These are phyloP conservation scores for Acridotheres tristis DNA, from an alignment of 2,797 vertebrate species.

Conservation along the genomic window DNA sequence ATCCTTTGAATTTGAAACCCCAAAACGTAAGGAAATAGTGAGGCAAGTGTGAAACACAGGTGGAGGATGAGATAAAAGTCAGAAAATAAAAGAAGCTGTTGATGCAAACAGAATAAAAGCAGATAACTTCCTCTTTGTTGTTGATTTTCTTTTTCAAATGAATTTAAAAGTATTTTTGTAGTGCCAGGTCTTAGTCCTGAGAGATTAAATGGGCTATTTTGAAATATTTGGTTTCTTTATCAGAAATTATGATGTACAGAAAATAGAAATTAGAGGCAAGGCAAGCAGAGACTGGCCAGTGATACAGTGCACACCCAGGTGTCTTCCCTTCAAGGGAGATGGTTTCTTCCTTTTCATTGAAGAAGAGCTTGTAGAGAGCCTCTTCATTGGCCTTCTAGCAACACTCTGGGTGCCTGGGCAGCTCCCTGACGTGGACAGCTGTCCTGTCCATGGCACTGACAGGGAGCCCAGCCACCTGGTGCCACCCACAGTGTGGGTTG, in stretches of 20 bases:
- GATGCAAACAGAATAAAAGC: neutral
- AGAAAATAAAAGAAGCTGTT: neutral
- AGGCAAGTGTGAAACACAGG: neutral
- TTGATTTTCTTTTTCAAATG: neutral
- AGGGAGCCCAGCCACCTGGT: accelerated
- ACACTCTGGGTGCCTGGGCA: neutral
- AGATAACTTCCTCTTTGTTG: neutral
- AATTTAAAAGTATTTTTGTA: neutral
- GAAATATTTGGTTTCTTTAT: neutral
- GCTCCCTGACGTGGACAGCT: neutral
- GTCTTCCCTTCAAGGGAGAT: neutral
- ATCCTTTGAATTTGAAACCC: neutral
- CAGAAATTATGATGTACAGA: neutral
- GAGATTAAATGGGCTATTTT: neutral
- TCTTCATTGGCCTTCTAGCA: neutral
- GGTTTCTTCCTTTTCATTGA: neutral
- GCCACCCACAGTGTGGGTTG: accelerated
- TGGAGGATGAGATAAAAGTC: neutral
- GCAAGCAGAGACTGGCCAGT: neutral
- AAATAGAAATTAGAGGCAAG: neutral
- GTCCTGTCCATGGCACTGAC: neutral
- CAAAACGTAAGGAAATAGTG: neutral
- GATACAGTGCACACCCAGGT: accelerated
- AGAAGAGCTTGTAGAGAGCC: neutral
- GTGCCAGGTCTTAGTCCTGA: neutral